Base-by-base conservation (phyloP, 1,140 invertebrate species). In the Charaxes varanes region DNA sequence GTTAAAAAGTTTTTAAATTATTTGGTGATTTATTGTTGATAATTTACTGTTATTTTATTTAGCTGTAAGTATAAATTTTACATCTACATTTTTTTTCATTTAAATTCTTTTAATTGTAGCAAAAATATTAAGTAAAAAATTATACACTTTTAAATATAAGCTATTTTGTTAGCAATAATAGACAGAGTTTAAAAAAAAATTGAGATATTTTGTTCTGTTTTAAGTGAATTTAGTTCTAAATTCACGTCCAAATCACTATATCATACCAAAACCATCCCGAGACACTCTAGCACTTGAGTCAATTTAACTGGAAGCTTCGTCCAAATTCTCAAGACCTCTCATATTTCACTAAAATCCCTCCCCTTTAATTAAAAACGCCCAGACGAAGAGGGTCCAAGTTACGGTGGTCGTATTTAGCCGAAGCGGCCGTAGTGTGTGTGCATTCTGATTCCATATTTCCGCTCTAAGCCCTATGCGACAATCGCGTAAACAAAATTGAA, bases 361-460 rank as follows among this genome's bases (percentile, higher is more conserved):
- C 38, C 14, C 33, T 57, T 53, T 28, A 41, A 49, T 54, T 57
- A 37, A 46, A 63, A 56, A 55, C 18, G 36, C 37, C 19, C 37
- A 42, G 32, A 46, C 15, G 45, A 14, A 37, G 53, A 53, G 23
- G 42, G 76, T 1, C 56, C 77, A 53, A 44, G 23, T 57, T 70
- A 72, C 26, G 41, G 40, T 77, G 70, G 73, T 32, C 41, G 31
- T 33, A 34, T 53, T 67, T 60, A 64, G 56, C 48, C 53, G 47
- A 51, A 60, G 62, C 47, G 65, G 62, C n/a, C 62, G 56, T 57
- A 60, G 52, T 67, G 61, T 67, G 63, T 60, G 58, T 62, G 57
- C 63, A 71, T 68, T 67, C 64, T 80, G 72, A 80, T 77, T 71
- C 67, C 62, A 62, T 62, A 71, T 73, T 79, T 82, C 78, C 78